A percentile compares a stretch with the other conserved stretches of the same genome.
These are phyloP conservation scores for Micromesistius poutassou DNA, from an alignment of 2,797 vertebrate genomes.

Conservation along the genomic window DNA sequence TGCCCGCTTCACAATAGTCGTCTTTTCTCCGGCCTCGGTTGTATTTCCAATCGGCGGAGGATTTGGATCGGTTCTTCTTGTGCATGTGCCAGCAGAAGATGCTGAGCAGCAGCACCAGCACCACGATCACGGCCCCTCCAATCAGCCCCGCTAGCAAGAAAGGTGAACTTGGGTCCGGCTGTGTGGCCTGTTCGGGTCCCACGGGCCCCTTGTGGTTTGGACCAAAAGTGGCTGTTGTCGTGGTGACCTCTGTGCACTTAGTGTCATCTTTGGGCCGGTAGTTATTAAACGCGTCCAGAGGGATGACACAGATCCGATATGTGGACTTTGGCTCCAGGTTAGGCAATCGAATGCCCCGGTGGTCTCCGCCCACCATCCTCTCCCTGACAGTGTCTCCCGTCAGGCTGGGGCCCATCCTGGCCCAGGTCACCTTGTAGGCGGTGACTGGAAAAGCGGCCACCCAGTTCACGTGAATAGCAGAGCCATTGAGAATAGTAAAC, in stretches of 20 bases:
- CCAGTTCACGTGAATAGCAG: constrained; percentile 89
- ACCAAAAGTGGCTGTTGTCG: constrained; percentile 66
- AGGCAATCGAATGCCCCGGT: constrained; percentile 78
- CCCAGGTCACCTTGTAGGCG: constrained; percentile 90
- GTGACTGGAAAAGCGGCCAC: constrained; percentile 80
- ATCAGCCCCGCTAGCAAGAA: constrained; percentile 85
- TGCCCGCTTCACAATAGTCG: constrained; percentile 91
- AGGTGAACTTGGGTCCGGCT: constrained; percentile 82
- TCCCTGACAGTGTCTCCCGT: constrained; percentile 86
- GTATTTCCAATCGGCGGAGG: constrained; percentile 91
- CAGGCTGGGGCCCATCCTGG: constrained; percentile 89
- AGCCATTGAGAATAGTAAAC: constrained; percentile 83
- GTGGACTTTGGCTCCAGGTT: constrained; percentile 86
- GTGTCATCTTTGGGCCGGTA: constrained; percentile 83
- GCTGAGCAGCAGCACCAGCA: constrained; percentile 81
- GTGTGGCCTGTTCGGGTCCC: constrained; percentile 84
- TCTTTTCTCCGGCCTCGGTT: constrained; percentile 91
- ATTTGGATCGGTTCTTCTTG: constrained; percentile 80
- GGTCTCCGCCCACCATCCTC: constrained; percentile 83
- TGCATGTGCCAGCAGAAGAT: constrained; percentile 90
- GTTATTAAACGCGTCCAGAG: constrained; percentile 86
- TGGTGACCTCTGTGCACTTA: constrained; percentile 86
- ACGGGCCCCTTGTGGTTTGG: constrained; percentile 78
- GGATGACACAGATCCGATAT: constrained; percentile 89
- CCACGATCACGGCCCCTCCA: constrained; percentile 85